Percentiles rank a stretch among this genome's conserved stretches.
phyloP scores from a whole-genome alignment of 2,888 invertebrate species.

The Parochlus steinenii region DNA sequence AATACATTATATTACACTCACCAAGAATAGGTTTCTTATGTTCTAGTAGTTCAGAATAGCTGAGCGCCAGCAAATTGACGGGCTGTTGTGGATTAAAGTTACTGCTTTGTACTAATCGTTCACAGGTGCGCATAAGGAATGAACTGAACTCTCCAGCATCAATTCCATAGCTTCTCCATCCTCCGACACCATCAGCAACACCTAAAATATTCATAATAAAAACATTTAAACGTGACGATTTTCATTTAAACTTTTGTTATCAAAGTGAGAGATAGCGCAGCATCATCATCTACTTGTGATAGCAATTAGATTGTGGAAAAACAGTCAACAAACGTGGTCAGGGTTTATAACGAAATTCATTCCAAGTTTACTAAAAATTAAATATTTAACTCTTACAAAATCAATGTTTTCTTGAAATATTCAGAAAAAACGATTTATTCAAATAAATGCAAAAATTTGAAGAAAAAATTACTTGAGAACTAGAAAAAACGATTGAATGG shows the following conservation, averaged over 20 bases:
- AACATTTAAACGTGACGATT: not conserved
- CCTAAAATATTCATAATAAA: slow-evolving; percentile 38
- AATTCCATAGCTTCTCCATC: slow-evolving; percentile 94
- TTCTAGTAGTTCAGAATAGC: slow-evolving; percentile 82
- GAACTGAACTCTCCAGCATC: slow-evolving; percentile 94
- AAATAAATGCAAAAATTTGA: too few species aligned
- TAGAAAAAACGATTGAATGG: too few species aligned
- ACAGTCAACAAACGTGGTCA: too few species aligned
- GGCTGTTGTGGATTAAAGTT: slow-evolving; percentile 77
- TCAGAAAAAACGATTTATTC: too few species aligned
- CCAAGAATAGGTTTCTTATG: slow-evolving; percentile 86
- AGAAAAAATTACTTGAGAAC: too few species aligned
- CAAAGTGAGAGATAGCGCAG: too few species aligned
- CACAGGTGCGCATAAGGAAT: slow-evolving; percentile 87
- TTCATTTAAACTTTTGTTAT: too few species aligned
- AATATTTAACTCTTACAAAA: too few species aligned
- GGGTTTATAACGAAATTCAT: too few species aligned
- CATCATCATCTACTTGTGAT: slow-evolving; percentile 8
- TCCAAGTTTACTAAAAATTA: too few species aligned
- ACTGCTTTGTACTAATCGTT: slow-evolving; percentile 77
- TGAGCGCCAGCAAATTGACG: slow-evolving; percentile 72
- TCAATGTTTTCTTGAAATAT: too few species aligned
- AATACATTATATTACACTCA: slow-evolving; percentile 24
- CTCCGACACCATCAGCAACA: slow-evolving; percentile 97
- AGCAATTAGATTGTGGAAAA: too few species aligned